phyloP scores from a whole-genome alignment of 2,797 vertebrate species.

The Kryptolebias ocellatus region DNA sequence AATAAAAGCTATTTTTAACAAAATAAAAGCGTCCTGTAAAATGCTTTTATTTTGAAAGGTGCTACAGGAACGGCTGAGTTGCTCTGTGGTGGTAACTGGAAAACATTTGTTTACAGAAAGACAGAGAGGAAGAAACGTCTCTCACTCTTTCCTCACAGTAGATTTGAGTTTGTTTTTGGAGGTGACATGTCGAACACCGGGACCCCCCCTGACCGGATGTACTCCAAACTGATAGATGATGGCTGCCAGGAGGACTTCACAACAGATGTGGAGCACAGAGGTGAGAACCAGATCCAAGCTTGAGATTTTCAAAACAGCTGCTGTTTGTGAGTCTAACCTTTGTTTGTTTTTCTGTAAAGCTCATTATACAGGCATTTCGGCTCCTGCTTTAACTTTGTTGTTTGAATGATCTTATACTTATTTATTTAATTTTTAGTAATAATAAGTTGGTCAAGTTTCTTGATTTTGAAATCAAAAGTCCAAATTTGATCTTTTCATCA shows the following conservation, averaged over 20 bases:
- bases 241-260: background rate
- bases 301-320: background rate
- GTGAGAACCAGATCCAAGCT: slow-evolving; percentile 13
- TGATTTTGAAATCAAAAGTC: too few relatives aligned
- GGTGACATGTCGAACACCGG: slow-evolving; percentile 27
- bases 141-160: background rate
- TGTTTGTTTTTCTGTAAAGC: background rate
- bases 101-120: background rate
- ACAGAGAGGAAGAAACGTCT: background rate
- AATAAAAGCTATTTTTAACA: too few relatives aligned
- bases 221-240: slow-evolving; percentile 61
- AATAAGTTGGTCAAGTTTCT: too few relatives aligned
- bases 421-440: too few relatives aligned
- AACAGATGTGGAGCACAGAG: slow-evolving; percentile 28
- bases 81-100: background rate
- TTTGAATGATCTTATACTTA: too few relatives aligned
- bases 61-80: background rate
- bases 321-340: background rate
- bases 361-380: background rate
- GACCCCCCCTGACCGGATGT: slow-evolving; percentile 32
- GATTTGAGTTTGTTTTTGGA: fast-evolving
- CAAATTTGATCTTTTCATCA: too few relatives aligned
- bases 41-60: slow-evolving; percentile 17
- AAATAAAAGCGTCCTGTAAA: background rate
- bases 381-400: too few relatives aligned